phyloP scores from a whole-genome alignment of 2,113 vertebrate species.

The Ochotona curzoniae region DNA sequence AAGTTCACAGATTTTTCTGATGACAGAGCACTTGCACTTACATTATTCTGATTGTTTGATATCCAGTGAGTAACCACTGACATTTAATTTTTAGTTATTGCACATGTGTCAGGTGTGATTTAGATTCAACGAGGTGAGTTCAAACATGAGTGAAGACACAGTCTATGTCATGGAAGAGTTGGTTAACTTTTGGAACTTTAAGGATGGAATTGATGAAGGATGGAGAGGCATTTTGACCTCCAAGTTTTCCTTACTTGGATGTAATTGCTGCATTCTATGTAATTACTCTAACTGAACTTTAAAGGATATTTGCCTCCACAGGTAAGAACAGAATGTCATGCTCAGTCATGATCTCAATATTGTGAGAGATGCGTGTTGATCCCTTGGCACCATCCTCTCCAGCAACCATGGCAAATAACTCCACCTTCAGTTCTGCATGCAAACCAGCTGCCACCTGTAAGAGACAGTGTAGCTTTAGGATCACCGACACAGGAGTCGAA shows the following conservation, averaged over 20 bases:
- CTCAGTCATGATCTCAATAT: conserved; percentile 91
- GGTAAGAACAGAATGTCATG: conserved; percentile 90
- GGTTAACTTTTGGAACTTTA: background rate
- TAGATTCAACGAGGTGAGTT: background rate
- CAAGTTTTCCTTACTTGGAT: background rate
- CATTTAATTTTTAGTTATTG: background rate
- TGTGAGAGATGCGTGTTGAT: conserved; percentile 83
- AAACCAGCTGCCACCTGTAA: conserved; percentile 92
- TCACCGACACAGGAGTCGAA: background rate
- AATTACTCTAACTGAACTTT: background rate
- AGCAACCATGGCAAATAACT: conserved; percentile 88
- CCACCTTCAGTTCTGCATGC: conserved; percentile 88
- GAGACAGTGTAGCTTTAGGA: conserved; percentile 21
- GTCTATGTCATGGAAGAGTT: background rate
- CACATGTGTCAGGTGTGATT: background rate
- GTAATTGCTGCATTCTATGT: background rate
- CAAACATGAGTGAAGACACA: background rate
- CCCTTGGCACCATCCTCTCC: conserved; percentile 77
- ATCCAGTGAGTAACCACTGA: background rate
- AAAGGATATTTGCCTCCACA: conserved; percentile 96
- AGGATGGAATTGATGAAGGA: conserved; percentile 6
- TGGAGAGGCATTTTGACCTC: background rate
- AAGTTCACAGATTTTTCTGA: background rate
- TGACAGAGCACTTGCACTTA: background rate
- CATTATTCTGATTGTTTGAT: background rate